These are phyloP conservation scores for Drosophila paucipuncta DNA, from an alignment of 2,888 invertebrate genomes.

Conservation along the genomic window DNA sequence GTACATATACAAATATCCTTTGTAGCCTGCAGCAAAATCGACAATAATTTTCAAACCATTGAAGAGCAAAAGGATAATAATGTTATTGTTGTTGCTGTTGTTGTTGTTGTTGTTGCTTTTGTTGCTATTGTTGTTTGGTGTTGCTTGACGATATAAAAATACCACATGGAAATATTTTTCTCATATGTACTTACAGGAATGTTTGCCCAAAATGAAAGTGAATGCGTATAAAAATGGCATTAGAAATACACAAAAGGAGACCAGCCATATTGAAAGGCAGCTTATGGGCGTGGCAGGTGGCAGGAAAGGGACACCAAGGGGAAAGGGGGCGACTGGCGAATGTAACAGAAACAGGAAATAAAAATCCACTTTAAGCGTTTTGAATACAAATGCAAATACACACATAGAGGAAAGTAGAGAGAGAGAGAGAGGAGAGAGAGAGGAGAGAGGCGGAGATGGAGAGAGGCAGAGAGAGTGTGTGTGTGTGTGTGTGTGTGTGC, in stretches of 20 bases:
- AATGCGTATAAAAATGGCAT: conserved; percentile 80
- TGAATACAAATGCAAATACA: conserved; percentile 79
- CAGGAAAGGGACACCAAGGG: not conserved
- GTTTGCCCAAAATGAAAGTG: conserved; percentile 53
- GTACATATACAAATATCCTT: conserved; percentile 27
- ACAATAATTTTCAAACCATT: conserved; percentile 60
- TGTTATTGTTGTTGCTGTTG: conserved; percentile 34
- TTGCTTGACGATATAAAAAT: conserved; percentile 61
- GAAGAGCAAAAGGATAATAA: conserved; percentile 50
- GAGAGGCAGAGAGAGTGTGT: not conserved
- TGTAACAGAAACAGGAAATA: conserved; percentile 76
- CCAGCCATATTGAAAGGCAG: conserved; percentile 45
- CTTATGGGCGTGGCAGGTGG: conserved; percentile 29
- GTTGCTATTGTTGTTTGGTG: conserved; percentile 24
- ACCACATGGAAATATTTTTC: conserved; percentile 64
- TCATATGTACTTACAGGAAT: conserved; percentile 67
- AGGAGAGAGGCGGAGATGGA: not conserved
- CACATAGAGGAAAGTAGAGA: conserved; percentile 2
- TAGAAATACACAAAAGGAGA: conserved; percentile 73
- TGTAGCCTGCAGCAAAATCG: conserved; percentile 47
- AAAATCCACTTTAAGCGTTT: conserved; percentile 79
- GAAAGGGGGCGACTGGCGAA: conserved; percentile 7
- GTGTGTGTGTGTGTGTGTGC: conserved; percentile 4
- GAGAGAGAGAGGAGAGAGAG: not conserved
- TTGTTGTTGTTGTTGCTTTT: not conserved